Conservation (phyloP, 2,797 vertebrate species). For the Diceros bicornis region DNA sequence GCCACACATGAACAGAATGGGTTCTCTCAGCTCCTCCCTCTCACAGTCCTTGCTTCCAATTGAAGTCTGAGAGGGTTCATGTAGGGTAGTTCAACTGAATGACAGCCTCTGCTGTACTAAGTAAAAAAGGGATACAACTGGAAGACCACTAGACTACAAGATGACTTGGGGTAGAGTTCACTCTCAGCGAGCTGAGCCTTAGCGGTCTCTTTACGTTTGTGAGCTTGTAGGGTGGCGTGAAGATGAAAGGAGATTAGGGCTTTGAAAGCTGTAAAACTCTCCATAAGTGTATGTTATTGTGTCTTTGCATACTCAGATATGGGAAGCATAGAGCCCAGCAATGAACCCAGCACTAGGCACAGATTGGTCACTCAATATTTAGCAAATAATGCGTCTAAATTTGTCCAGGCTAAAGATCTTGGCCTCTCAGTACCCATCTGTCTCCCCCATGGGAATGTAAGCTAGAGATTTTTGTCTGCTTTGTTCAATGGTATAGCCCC, state of each 20-base stretch:
- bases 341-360: not conserved
- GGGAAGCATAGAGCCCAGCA: not conserved
- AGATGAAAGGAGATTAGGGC: not conserved
- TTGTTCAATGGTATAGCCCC: not conserved
- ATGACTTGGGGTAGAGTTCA: not conserved
- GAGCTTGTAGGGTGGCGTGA: not conserved
- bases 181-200: not conserved
- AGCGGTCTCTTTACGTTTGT: not conserved
- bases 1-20: not conserved
- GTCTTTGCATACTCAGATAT: not conserved
- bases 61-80: not conserved
- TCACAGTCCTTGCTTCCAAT: not conserved
- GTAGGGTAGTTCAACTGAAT: not conserved
- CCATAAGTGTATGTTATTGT: too few species aligned
- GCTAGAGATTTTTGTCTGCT: not conserved
- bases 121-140: not conserved
- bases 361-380: not conserved
- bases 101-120: not conserved
- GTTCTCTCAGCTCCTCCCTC: not conserved
- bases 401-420: not conserved
- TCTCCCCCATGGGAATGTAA: not conserved
- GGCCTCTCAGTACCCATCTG: not conserved
- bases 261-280: not conserved
- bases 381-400: not conserved
- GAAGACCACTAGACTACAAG: not conserved